Evolutionary conservation across 2,113 vertebrate genomes (phyloP), one percentile per base, ranked within the genome.

Genomic region (Neodontobutis hainanensis): DNA sequence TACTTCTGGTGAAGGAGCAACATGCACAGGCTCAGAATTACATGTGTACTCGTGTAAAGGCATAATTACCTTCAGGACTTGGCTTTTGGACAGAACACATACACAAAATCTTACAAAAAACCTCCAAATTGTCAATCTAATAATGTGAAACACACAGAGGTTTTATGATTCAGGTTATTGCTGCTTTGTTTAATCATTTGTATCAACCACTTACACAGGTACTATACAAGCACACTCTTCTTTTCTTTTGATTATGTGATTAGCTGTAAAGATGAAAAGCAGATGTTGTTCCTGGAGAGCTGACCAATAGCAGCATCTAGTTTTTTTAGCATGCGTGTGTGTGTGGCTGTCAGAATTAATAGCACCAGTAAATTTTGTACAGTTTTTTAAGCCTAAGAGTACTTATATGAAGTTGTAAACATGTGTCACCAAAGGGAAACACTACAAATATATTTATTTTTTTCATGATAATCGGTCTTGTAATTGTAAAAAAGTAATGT

Each of bases 181-280:
- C 52, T 70, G 74, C 61, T 19, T 49, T 51, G 60, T 80, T 76
- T 70, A 74, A 82, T 81, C 19, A 55, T 43, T 65, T 75, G 27
- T 73, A 82, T 68, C 48, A 40, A 48, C 32, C 47, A 75, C 48
- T 58, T 58, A 47, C 50, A 68, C 36, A 43, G 14, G 43, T 43
- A 61, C 11, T 15, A 46, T 4, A 36, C 52, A 43, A 0, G 75
- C 47, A 27, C 57, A 70, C 12, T 5, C 11, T 2, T 11, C n/a
- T n/a, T 46, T 45, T 3, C 19, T 27, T 46, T 59, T 82, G 66
- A 81, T 82, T 68, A 52, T 76, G 55, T 62, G 64, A 83, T 88
- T 82, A 75, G 78, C 50, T 75, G 51, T 12, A 9, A 19, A 58
- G 73, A 90, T 85, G 53, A 58, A 84, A 77, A 84, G 62, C 87